Evolutionary conservation across 2,113 vertebrate genomes (phyloP).

Genomic region (Atherinomorus stipes): DNA sequence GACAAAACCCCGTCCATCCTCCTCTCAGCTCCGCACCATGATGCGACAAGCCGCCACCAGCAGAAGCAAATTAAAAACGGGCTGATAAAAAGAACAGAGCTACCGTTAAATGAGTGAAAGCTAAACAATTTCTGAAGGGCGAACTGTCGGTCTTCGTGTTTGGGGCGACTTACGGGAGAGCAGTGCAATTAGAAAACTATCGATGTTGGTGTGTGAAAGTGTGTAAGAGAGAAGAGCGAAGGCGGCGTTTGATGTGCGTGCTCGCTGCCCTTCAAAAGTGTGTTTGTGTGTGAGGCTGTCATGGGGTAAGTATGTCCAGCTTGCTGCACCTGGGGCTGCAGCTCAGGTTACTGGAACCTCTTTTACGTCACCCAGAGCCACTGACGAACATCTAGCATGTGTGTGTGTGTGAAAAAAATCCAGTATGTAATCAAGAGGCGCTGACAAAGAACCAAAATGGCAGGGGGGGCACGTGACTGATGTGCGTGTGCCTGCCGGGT

Average conservation of each 20-base stretch:
- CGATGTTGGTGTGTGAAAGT: constrained; percentile 13
- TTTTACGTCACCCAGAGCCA: constrained; percentile 47
- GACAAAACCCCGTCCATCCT: too few species aligned
- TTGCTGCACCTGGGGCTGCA: constrained; percentile 58
- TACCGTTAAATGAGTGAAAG: constrained; percentile 21
- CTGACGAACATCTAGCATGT: constrained; percentile 33
- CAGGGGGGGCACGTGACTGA: constrained; percentile 6
- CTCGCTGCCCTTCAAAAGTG: constrained; percentile 6
- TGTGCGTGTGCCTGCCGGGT: constrained; percentile 1
- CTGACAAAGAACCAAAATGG: constrained; percentile 27
- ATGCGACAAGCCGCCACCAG: too few species aligned
- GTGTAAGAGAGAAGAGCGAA: constrained; percentile 6
- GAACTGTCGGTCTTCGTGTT: constrained; percentile 31
- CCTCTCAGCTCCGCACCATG: too few species aligned
- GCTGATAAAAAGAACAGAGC: neutral
- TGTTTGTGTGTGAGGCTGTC: constrained; percentile 45
- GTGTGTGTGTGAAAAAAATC: constrained; percentile 19
- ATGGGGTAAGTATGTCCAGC: constrained; percentile 54
- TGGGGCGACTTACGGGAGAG: constrained; percentile 33
- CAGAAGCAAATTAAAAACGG: too few species aligned
- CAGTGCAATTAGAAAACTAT: constrained; percentile 9
- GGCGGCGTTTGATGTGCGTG: constrained; percentile 16
- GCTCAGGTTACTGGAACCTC: constrained; percentile 66
- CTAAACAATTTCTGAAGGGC: constrained; percentile 5
- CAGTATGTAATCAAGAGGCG: constrained; percentile 30